Evolutionary conservation across 1,140 invertebrate genomes (phyloP).

Genomic region (Tetranychus cinnabarinus): DNA sequence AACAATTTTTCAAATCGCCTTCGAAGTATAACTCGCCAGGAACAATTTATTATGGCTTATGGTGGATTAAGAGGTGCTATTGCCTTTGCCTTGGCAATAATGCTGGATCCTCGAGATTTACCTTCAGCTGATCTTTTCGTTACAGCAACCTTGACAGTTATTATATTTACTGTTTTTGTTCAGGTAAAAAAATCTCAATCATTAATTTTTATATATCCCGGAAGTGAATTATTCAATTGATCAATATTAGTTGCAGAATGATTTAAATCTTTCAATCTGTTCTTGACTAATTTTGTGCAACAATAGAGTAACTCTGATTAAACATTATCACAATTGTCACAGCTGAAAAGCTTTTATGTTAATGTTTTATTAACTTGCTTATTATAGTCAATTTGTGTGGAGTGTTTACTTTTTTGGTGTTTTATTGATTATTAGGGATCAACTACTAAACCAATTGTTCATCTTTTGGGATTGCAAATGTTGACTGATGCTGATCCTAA

Average conservation of each 20-base stretch:
- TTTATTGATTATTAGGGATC: not conserved
- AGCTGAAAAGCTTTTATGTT: too few relatives aligned
- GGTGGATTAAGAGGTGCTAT: not conserved
- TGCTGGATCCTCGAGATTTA: not conserved
- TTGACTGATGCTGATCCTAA: not conserved
- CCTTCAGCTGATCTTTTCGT: not conserved
- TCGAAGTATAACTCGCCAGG: slow-evolving; percentile 23
- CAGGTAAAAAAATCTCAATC: not conserved
- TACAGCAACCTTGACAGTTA: not conserved
- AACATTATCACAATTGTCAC: too few relatives aligned
- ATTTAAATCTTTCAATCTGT: too few relatives aligned
- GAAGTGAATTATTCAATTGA: too few relatives aligned
- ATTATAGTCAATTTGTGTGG: not conserved
- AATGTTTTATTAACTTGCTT: not conserved
- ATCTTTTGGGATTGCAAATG: not conserved
- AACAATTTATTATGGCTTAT: not conserved
- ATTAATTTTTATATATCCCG: not conserved
- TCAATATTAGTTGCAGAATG: too few relatives aligned
- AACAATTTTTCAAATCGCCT: slow-evolving; percentile 24
- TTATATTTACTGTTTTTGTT: not conserved
- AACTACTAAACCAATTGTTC: not conserved
- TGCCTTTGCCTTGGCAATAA: not conserved
- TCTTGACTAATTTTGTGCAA: too few relatives aligned
- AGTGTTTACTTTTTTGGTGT: not conserved
- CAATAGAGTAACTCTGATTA: too few relatives aligned